Evolutionary conservation across 92 coral and sea anemone species (phyloP).

Genomic region (Palythoa heliodiscus): DNA sequence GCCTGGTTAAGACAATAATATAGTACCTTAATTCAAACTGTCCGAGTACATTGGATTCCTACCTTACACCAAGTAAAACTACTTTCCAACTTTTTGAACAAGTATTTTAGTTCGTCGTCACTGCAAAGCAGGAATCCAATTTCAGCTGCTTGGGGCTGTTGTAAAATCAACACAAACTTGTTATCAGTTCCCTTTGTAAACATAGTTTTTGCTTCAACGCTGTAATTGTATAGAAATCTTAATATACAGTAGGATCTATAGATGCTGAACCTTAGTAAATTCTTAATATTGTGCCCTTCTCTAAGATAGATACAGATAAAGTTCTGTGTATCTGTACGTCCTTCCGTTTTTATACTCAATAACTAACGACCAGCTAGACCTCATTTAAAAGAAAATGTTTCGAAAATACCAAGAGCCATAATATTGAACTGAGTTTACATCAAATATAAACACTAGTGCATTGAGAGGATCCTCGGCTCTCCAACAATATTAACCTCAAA

Average conservation of each 20-base stretch:
- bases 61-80: constrained; percentile 76
- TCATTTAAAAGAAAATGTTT: too few species aligned
- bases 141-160: constrained; percentile 69
- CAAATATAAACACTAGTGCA: background rate
- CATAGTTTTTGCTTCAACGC: background rate
- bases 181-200: background rate
- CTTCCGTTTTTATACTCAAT: too few species aligned
- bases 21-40: background rate
- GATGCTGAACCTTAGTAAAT: too few species aligned
- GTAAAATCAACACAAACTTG: background rate
- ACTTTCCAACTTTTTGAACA: constrained; percentile 75
- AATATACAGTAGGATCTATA: too few species aligned
- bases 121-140: constrained; percentile 63
- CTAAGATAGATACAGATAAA: too few species aligned
- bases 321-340: too few species aligned
- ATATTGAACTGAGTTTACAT: too few species aligned
- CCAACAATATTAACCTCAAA: too few species aligned
- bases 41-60: background rate
- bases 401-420: too few species aligned
- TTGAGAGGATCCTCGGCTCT: too few species aligned
- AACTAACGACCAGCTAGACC: too few species aligned
- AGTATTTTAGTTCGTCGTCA: constrained; percentile 79
- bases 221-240: background rate
- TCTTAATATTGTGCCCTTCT: too few species aligned
- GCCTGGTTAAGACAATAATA: background rate